phyloP scores from a whole-genome alignment of 2,113 vertebrate species.

The Poeciliopsis occidentalis region DNA sequence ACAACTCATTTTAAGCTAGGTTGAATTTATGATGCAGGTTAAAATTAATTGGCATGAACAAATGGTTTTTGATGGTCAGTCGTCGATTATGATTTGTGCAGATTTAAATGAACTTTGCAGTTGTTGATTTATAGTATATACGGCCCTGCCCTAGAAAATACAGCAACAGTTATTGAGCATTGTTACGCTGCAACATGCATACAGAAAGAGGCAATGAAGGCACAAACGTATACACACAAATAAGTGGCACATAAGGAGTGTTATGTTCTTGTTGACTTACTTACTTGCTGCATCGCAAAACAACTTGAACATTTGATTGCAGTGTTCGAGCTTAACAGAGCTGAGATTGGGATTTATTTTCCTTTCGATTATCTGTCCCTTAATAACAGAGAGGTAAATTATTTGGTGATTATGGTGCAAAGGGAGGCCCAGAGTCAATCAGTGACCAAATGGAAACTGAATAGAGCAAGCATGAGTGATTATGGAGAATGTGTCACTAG shows the following conservation, averaged over 20 bases:
- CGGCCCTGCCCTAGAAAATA: not conserved
- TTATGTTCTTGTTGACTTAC: conserved; percentile 17
- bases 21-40: not conserved
- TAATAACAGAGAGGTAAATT: conserved; percentile 63
- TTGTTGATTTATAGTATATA: not conserved
- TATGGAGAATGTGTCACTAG: conserved; percentile 47
- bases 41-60: conserved; percentile 28
- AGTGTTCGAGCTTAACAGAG: conserved; percentile 45
- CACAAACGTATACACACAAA: conserved; percentile 31
- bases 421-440: conserved; percentile 57
- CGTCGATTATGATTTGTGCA: conserved; percentile 11
- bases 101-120: not conserved
- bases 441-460: conserved; percentile 56
- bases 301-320: conserved; percentile 39
- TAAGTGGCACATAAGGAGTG: not conserved
- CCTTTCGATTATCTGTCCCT: conserved; percentile 60
- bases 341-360: conserved; percentile 56
- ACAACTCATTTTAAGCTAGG: too few species aligned
- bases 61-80: conserved; percentile 27
- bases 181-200: not conserved
- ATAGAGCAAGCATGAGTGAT: conserved; percentile 68
- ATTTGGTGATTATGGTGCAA: conserved; percentile 60
- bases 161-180: not conserved
- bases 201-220: not conserved
- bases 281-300: conserved; percentile 26